Evolutionary conservation across 2,888 invertebrate species (phyloP), one percentile per base, ranked within the genome.

Genomic region (Camponotus fellah): DNA sequence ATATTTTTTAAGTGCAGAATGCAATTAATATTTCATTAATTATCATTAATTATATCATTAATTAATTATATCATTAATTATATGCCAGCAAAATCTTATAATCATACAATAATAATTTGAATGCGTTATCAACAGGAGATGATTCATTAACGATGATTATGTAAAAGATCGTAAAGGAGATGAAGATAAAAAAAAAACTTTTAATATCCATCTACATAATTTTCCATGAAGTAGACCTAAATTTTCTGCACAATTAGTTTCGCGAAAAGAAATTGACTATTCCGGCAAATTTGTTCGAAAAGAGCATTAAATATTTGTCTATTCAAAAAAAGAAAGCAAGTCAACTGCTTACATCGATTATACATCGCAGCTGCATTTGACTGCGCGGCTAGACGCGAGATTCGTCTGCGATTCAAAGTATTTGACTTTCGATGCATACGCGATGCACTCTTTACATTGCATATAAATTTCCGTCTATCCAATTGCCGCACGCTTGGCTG

Each of bases 351-450:
- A 43, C 8, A 37, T 69, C 17, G 14, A 53, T 75, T 71, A 77
- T 79, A 43, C 71, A 81, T 77, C 60, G 62, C 72, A 71, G 69
- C 34, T 79, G 56, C 62, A 65, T 64, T 64, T 74, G 77, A 85
- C 72, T 83, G 72, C 71, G 40, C 40, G 10, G 43, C 37, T 53
- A 60, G 40, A 37, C 69, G 56, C 77, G 46, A 86, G 84, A 83
- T 85, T 86, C 77, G 69, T 79, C 76, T 81, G 62, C 37, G 58
- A 81, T 77, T 83, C 62, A 81, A 84, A 77, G 85, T 82, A 64
- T 83, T 85, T 79, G 79, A 87, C 62, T 87, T 83, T 82, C 71
- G 83, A 83, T 85, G 68, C 79, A 79, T 82, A 72, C 56, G 65
- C 60, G 71, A 86, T 83, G 75, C 68, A 82, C 49, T 60, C 46